phyloP scores from a whole-genome alignment of 2,888 invertebrate genomes.

The Aleiodes leptofemur region DNA sequence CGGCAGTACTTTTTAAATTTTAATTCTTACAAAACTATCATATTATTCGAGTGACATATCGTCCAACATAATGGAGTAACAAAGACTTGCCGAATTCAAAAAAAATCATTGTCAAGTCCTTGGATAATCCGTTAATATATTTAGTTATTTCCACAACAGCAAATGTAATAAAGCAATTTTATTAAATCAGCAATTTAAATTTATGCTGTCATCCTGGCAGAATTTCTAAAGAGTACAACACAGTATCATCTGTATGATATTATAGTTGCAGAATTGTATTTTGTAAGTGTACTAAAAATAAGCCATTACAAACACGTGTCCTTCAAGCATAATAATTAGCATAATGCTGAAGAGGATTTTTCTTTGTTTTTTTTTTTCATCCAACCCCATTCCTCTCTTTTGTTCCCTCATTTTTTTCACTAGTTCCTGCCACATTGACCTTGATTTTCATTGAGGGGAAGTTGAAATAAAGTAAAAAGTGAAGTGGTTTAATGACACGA shows the following conservation, averaged over 20 bases:
- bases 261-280: conserved; percentile 47
- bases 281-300: conserved; percentile 64
- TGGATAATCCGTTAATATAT: too few species aligned
- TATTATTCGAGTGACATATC: too few species aligned
- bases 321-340: conserved; percentile 64
- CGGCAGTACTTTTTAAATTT: too few species aligned
- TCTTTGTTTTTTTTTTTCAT: conserved; percentile 55
- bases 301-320: conserved; percentile 71
- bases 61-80: too few species aligned
- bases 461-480: conserved; percentile 1
- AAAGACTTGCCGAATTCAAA: too few species aligned
- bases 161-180: not conserved
- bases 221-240: conserved; percentile 20
- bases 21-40: too few species aligned
- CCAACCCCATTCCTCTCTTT: not conserved
- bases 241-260: not conserved
- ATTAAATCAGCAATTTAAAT: conserved; percentile 57
- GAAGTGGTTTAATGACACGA: not conserved
- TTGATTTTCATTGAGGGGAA: not conserved
- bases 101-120: too few species aligned
- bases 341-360: conserved; percentile 64
- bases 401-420: not conserved
- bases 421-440: conserved; percentile 12
- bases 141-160: too few species aligned
- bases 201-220: conserved; percentile 42